Evolutionary conservation across 2,113 vertebrate genomes (phyloP).

Genomic region (Phasianus colchicus): DNA sequence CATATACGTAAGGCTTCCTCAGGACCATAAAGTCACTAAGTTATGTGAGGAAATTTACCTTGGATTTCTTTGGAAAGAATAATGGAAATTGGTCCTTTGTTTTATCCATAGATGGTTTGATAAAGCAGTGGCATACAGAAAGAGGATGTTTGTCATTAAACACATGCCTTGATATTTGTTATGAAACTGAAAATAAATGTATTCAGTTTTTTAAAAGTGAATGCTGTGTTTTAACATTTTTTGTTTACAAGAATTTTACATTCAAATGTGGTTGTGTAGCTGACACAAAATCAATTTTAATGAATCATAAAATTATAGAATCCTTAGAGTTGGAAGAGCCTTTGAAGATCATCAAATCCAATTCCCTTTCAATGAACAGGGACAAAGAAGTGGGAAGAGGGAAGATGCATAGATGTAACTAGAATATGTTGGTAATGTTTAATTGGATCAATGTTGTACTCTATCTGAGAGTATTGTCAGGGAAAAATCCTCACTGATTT

Average conservation of each 20-base stretch:
- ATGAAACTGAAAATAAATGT: not conserved
- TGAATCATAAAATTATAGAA: too few species aligned
- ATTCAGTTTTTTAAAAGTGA: not conserved
- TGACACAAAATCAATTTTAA: not conserved
- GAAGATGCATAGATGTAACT: not conserved
- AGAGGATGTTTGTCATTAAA: not conserved
- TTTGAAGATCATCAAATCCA: too few species aligned
- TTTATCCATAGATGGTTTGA: not conserved
- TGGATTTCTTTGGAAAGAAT: not conserved
- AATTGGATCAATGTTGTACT: not conserved
- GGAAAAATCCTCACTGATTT: not conserved
- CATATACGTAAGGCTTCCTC: not conserved
- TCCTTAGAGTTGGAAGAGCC: too few species aligned
- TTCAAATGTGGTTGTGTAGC: not conserved
- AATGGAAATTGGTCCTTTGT: not conserved
- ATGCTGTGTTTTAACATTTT: not conserved
- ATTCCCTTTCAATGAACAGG: too few species aligned
- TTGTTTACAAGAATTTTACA: not conserved
- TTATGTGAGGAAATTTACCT: not conserved
- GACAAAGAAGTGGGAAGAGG: not conserved
- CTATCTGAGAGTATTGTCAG: not conserved
- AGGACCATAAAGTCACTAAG: not conserved
- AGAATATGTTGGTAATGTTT: not conserved
- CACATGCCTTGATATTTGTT: not conserved
- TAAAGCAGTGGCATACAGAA: not conserved